Evolutionary conservation across 2,797 vertebrate species (phyloP), one percentile per base, ranked within the genome.

Genomic region (Mormyrus proboscirostris): DNA sequence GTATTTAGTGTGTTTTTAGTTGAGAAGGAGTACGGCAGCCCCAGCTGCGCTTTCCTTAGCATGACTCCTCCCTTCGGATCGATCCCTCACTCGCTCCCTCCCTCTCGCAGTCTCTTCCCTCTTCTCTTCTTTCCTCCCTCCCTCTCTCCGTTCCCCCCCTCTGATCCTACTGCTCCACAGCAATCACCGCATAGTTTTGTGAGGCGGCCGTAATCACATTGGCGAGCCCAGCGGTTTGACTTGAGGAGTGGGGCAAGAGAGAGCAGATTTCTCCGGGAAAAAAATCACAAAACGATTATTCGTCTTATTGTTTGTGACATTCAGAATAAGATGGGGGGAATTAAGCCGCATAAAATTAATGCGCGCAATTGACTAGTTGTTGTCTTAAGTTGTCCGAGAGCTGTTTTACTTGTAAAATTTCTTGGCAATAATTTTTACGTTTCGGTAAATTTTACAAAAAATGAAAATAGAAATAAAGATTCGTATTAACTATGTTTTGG

Each of bases 11-110:
- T 93, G 94, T 93, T 95, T 96, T 95, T 94, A 91, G 93, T 90
- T 92, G 89, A 91, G 92, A 94, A 93, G 93, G 94, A 94, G 95
- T 95, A 95, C 94, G 92, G 93, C 65, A 95, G 95, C 95, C 95
- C 94, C 94, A 93, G 93, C 94, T 95, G 95, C 95, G 95, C 96
- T 94, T 96, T 95, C 95, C 95, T 93, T 93, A 92, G 90, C 93
- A 87, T 96, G 95, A 96, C 96, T 96, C 96, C 96, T 96, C 96
- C 96, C 95, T 95, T 95, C 93, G 92, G 94, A 93, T 94, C 91
- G 93, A 94, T 95, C 88, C 59, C 86, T 51, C 89, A 73, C 86
- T 44, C 89, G 89, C 92, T 89, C 90, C 85, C 94, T 93, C 94
- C 92, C 93, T 93, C 91, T 65, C 93, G 93, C 93, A 59, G 93